Evolutionary conservation across 2,113 vertebrate genomes (phyloP).

Genomic region (Boleophthalmus pectinirostris): DNA sequence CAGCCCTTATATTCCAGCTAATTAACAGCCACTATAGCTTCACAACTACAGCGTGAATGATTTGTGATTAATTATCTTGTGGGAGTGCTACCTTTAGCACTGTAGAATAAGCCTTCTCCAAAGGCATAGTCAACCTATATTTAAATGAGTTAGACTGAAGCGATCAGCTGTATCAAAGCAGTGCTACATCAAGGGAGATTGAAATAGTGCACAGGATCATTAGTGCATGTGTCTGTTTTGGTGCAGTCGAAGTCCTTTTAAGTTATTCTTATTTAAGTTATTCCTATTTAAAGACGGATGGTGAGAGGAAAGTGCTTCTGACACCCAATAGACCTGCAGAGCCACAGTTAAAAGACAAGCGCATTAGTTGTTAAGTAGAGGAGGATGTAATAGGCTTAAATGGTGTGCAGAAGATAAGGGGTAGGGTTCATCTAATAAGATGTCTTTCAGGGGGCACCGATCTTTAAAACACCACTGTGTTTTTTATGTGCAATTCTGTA

Average conservation of each 20-base stretch:
- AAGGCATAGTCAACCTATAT: conserved; percentile 5
- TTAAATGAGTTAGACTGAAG: conserved; percentile 36
- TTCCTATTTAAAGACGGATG: not conserved
- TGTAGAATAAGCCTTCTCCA: not conserved
- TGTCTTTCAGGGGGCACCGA: not conserved
- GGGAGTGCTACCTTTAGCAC: not conserved
- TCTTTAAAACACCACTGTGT: too few relatives aligned
- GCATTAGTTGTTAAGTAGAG: conserved; percentile 1
- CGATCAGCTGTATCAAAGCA: conserved; percentile 39
- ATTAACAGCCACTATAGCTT: not conserved
- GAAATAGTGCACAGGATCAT: conserved; percentile 43
- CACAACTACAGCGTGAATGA: not conserved
- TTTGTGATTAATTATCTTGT: not conserved
- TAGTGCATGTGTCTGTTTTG: conserved; percentile 39
- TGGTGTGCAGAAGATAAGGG: conserved; percentile 6
- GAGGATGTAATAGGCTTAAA: not conserved
- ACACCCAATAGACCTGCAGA: conserved; percentile 7
- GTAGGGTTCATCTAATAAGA: conserved; percentile 9
- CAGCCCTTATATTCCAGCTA: not conserved
- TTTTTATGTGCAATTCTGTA: too few relatives aligned
- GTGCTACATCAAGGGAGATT: conserved; percentile 43
- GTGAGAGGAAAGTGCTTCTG: not conserved
- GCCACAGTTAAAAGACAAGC: conserved; percentile 14
- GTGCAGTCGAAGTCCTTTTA: conserved; percentile 27
- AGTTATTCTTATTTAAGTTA: conserved; percentile 11